Base-by-base conservation (phyloP, 1,140 invertebrate species). In the Brachionus paranguensis region DNA sequence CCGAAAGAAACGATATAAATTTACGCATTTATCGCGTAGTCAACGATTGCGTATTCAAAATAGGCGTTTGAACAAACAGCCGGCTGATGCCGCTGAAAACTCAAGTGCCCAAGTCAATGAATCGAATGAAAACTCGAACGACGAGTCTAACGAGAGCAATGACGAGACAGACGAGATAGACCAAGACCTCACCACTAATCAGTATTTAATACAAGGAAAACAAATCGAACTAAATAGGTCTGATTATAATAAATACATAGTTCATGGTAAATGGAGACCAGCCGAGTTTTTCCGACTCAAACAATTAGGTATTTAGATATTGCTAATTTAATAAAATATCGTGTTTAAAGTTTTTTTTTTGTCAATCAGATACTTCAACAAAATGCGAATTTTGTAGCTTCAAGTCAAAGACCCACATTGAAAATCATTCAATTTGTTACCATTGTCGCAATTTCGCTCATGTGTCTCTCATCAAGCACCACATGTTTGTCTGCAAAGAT, bases 401-500 rank as follows among this genome's bases (percentile, higher is more conserved):
- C 33, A 81, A 81, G 33, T 81, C 37, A 11, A 81, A 60, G 37
- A 81, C 78, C 3, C 50, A 81, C 10, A 81, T 68, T 14, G 78
- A 81, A 64, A 47, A 47, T 60, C 37, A 64, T 45, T 29, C 37
- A 27, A 81, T 81, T 20, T 81, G 78, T 41, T 41, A 12, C 45
- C 53, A 64, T 64, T 81, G 78, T 29, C 20, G 78, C 12, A 64
- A 27, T 60, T 81, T 81, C 27, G 78, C 78, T 17, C 78, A 81
- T 45, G 33, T 45, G 4, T 81, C 78, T 6, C 53, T 81, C 11
- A 47, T 81, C 14, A 81, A 81, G n/a, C 78, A 81, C 29, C 78
- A 81, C 27, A 81, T 81, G 78, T 81, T 81, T 68, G 78, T 81
- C 7, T 81, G 78, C 33, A 81, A 81, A n/a, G 64, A 81, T 29